Evolutionary conservation across 2,888 invertebrate genomes (phyloP).

Genomic region (Microctonus brassicae): DNA sequence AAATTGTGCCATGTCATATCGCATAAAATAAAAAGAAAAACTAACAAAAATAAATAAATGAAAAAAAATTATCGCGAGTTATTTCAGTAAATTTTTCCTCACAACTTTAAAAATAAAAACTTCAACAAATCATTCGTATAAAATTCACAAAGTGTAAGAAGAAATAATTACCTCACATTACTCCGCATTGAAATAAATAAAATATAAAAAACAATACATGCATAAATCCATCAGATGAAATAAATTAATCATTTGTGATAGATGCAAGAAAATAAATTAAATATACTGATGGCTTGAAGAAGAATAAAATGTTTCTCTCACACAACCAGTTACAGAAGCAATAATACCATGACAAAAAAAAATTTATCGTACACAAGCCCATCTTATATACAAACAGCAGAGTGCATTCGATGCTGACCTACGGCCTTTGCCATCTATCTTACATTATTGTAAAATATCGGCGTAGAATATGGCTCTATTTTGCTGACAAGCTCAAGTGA

Average conservation of each 20-base stretch:
- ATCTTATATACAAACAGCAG: background rate
- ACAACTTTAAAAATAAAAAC: background rate
- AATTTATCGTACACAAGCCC: too few relatives aligned
- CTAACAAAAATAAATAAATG: background rate
- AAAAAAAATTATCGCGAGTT: background rate
- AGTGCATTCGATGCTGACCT: conserved; percentile 31
- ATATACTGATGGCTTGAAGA: background rate
- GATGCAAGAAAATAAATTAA: background rate
- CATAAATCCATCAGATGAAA: background rate
- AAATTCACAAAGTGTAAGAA: too few relatives aligned
- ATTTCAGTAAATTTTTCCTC: background rate
- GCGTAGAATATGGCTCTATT: conserved; percentile 39
- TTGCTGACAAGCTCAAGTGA: conserved; percentile 42
- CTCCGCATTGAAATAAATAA: too few relatives aligned
- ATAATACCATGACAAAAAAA: too few relatives aligned
- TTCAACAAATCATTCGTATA: background rate
- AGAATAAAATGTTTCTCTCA: background rate
- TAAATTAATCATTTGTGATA: background rate
- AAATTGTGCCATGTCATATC: background rate
- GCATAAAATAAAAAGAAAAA: background rate
- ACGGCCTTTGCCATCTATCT: conserved; percentile 27
- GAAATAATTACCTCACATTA: too few relatives aligned
- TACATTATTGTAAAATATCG: conserved; percentile 47
- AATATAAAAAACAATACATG: background rate
- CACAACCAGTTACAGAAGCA: too few relatives aligned